These are phyloP conservation scores for Panonychus citri DNA, from an alignment of 1,140 invertebrate species.

Conservation along the genomic window DNA sequence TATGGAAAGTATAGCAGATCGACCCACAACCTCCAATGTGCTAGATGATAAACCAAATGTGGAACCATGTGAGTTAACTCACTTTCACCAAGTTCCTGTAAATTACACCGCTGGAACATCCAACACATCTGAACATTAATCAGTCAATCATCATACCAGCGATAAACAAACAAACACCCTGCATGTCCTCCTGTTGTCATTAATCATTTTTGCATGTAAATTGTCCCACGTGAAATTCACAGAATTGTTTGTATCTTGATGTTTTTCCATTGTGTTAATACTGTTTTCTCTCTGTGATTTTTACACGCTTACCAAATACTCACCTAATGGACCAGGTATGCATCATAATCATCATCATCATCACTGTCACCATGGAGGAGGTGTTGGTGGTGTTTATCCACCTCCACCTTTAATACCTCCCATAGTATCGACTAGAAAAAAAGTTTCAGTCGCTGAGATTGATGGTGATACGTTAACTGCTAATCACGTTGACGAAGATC, in stretches of 20 bases:
- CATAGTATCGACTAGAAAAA: background rate
- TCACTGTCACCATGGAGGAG: background rate
- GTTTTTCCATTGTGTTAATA: too few relatives aligned
- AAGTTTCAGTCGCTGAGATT: constrained; percentile 1
- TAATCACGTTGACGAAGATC: constrained; percentile 3
- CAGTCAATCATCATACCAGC: background rate
- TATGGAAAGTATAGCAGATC: too few relatives aligned
- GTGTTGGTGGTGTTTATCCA: background rate
- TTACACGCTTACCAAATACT: too few relatives aligned
- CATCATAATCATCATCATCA: constrained; percentile 2
- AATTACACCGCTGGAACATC: too few relatives aligned
- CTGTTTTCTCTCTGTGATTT: too few relatives aligned
- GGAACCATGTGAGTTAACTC: constrained; percentile 2
- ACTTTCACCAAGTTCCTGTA: background rate
- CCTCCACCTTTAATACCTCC: constrained; percentile 1
- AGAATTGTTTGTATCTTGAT: background rate
- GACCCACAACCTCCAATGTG: constrained; percentile 3
- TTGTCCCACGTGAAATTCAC: too few relatives aligned
- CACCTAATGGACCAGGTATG: background rate
- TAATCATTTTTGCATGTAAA: too few relatives aligned
- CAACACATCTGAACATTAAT: too few relatives aligned
- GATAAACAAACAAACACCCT: background rate
- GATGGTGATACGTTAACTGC: background rate
- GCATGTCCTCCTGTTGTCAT: background rate
- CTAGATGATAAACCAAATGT: background rate